phyloP scores from a whole-genome alignment of 2,797 vertebrate species.

The Sciaenops ocellatus region DNA sequence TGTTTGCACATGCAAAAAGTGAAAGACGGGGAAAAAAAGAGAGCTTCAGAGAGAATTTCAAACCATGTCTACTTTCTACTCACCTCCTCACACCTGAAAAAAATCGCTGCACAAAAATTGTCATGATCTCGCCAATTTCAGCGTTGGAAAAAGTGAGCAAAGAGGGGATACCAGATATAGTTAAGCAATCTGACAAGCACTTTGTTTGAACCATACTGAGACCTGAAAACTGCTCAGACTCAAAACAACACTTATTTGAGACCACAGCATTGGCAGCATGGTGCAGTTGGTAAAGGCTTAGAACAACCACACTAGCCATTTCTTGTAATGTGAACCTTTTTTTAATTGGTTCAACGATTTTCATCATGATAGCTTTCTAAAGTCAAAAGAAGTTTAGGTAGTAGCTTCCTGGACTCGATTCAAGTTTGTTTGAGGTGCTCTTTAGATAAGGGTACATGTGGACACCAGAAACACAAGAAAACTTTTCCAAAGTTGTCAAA shows the following conservation, averaged over 20 bases:
- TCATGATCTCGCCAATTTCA: neutral
- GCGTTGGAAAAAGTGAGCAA: neutral
- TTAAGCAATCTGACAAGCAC: neutral
- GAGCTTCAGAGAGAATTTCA: slow-evolving; percentile 3
- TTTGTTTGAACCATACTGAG: slow-evolving; percentile 3
- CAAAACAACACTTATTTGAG: slow-evolving; percentile 1
- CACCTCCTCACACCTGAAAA: neutral
- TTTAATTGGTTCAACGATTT: too few species aligned
- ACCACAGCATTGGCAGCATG: neutral
- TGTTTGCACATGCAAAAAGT: neutral
- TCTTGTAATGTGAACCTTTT: too few species aligned
- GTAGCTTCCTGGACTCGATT: neutral
- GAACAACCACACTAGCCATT: too few species aligned
- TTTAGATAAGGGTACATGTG: neutral
- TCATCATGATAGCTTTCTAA: neutral
- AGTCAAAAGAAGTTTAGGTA: too few species aligned
- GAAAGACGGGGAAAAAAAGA: neutral
- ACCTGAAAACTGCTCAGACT: neutral
- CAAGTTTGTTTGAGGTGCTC: neutral
- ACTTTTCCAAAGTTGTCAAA: neutral
- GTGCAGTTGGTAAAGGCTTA: neutral
- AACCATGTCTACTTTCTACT: neutral
- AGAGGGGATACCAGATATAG: neutral
- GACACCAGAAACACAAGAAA: neutral
- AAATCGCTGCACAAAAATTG: neutral